phyloP scores from a whole-genome alignment of 2,888 invertebrate genomes.

The Synergus japonicus region DNA sequence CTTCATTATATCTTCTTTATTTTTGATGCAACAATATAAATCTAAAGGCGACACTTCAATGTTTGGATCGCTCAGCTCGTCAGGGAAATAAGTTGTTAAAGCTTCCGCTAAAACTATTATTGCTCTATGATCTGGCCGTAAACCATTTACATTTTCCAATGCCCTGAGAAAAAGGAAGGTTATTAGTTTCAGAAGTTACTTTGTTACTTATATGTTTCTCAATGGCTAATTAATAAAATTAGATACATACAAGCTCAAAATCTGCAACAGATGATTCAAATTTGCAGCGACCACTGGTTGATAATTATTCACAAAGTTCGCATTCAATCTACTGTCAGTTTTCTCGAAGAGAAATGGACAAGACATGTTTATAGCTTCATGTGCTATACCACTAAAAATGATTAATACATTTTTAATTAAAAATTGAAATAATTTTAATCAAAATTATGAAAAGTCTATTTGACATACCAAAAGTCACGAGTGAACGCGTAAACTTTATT shows the following conservation, averaged over 20 bases:
- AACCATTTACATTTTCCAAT: constrained; percentile 59
- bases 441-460: neutral
- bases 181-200: constrained; percentile 27
- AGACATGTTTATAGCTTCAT: constrained; percentile 61
- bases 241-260: constrained; percentile 63
- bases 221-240: constrained; percentile 24
- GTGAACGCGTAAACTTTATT: constrained; percentile 67
- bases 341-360: constrained; percentile 61
- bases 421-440: neutral
- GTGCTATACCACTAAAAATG: constrained; percentile 64
- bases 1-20: constrained; percentile 61
- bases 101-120: constrained; percentile 63
- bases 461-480: constrained; percentile 65
- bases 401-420: constrained; percentile 18
- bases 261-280: constrained; percentile 63
- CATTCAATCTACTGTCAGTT: constrained; percentile 30
- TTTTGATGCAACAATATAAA: constrained; percentile 68
- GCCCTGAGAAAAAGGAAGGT: constrained; percentile 59
- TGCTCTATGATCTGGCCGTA: constrained; percentile 57
- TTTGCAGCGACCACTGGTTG: constrained; percentile 64
- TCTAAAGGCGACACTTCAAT: constrained; percentile 61
- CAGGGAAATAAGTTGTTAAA: constrained; percentile 63
- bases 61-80: constrained; percentile 45
- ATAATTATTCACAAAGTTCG: constrained; percentile 52
- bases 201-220: constrained; percentile 37